Evolutionary conservation across 2,797 vertebrate genomes (phyloP), one percentile per base, ranked within the genome.

Genomic region (Brachyalestes nurse): DNA sequence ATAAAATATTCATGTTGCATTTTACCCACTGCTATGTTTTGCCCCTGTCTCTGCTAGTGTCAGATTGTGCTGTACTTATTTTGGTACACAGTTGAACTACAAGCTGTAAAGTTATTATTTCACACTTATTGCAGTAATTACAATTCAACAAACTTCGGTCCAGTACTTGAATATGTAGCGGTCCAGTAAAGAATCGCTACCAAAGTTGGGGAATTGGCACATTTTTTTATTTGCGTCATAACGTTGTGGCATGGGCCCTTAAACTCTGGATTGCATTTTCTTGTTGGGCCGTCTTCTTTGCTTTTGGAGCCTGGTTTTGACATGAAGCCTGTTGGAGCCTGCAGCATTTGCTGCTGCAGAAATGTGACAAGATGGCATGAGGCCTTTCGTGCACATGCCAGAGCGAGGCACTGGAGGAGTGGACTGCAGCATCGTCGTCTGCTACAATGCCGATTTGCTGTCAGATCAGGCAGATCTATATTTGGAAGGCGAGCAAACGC

Each of bases 401-500:
- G 47, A 75, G 74, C 23, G 49, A 79, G 47, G 45, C 65, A 55
- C 71, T 75, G n/a, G 69, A 38, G 61, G 62, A 65, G 57, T 47
- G 73, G 58, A 73, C 71, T 78, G 77, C 67, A 70, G 76, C 79
- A 49, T 61, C 80, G 73, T 77, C 57, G 70, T 81, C 67, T 72
- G 57, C 61, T 74, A 62, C 45, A 58, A 69, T 40, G 64, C 66
- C 21, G 42, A 80, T 38, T 77, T 70, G 76, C 76, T 57, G 55
- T 75, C 53, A 69, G 42, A 73, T 72, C 70, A 58, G 49, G 21
- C 62, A 45, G 73, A 74, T 67, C 85, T 86, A 84, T 85, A 86
- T 87, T 84, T 84, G 84, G 82, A 86, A 84, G 66, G 55, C 55
- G 49, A 6, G 74, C 53, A 71, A 70, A 86, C 57, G 67, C 75